phyloP scores from a whole-genome alignment of 1,140 invertebrate genomes.

The Bombus waltoni region DNA sequence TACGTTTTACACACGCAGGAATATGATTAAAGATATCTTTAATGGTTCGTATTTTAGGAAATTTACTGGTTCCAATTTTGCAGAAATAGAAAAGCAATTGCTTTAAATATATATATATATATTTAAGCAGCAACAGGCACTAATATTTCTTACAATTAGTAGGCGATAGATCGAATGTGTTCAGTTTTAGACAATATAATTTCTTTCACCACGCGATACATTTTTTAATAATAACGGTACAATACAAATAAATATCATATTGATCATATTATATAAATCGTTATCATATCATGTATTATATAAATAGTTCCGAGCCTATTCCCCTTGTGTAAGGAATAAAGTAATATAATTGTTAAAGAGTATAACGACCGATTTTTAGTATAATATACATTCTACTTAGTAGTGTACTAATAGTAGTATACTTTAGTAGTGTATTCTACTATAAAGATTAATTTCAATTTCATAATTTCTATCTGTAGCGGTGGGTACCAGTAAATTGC shows the following conservation, averaged over 20 bases:
- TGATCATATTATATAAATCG: background rate
- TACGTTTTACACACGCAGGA: constrained; percentile 71
- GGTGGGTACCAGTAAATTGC: background rate
- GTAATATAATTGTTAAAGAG: background rate
- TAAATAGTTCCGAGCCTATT: background rate
- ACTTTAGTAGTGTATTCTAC: no score
- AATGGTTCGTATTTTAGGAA: constrained; percentile 44
- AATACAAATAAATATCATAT: background rate
- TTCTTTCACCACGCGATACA: background rate
- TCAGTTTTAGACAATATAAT: no score
- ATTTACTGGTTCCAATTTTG: constrained; percentile 20
- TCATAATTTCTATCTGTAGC: background rate
- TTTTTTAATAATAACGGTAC: background rate
- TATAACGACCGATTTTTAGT: background rate
- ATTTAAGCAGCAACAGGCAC: no score
- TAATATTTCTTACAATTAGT: no score
- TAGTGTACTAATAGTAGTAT: no score
- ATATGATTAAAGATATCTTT: constrained; percentile 67
- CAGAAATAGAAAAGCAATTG: background rate
- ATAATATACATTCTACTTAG: no score
- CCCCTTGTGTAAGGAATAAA: background rate
- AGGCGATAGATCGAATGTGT: no score
- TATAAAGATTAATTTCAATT: background rate
- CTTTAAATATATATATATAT: no score
- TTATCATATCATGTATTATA: background rate